Evolutionary conservation across 2,888 invertebrate species (phyloP).

Genomic region (Bembecia ichneumoniformis): DNA sequence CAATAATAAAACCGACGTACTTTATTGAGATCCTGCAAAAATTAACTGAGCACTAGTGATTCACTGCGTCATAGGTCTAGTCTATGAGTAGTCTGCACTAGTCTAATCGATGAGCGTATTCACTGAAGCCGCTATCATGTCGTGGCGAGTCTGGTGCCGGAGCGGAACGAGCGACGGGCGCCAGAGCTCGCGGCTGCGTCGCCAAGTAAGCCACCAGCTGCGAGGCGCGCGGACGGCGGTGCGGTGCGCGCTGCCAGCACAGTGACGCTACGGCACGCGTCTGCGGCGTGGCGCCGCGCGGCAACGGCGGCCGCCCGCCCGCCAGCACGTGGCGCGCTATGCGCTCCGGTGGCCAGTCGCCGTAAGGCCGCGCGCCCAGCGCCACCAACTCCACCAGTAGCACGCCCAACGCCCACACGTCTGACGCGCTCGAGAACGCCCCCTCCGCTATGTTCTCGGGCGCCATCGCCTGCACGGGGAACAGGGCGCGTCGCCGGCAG

Average conservation of each 20-base stretch:
- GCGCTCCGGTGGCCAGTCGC: conserved; percentile 66
- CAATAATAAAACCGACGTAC: no score
- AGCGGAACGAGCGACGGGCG: conserved; percentile 44
- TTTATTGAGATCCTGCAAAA: no score
- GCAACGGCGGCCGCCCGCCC: conserved; percentile 81
- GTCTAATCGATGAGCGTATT: not conserved
- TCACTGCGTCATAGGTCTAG: no score
- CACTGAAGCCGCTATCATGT: not conserved
- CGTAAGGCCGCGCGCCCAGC: conserved; percentile 91
- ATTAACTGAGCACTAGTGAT: no score
- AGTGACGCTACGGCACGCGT: conserved; percentile 77
- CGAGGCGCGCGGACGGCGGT: conserved; percentile 19
- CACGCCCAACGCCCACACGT: conserved; percentile 91
- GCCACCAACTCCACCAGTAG: conserved; percentile 87
- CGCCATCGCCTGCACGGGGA: conserved; percentile 80
- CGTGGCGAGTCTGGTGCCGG: conserved; percentile 11
- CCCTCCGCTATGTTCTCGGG: conserved; percentile 87
- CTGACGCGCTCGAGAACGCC: conserved; percentile 85
- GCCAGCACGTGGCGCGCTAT: conserved; percentile 73
- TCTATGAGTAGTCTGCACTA: no score
- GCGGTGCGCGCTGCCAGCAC: conserved; percentile 18
- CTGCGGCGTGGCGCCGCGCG: conserved; percentile 80
- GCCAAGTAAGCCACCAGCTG: conserved; percentile 79
- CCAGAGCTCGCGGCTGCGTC: conserved; percentile 74
- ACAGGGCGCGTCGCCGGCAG: conserved; percentile 84